Percentiles rank a stretch among this genome's conserved stretches.
Evolutionary conservation across 2,797 vertebrate species (phyloP).

Genomic region (Yasuhikotakia modesta): DNA sequence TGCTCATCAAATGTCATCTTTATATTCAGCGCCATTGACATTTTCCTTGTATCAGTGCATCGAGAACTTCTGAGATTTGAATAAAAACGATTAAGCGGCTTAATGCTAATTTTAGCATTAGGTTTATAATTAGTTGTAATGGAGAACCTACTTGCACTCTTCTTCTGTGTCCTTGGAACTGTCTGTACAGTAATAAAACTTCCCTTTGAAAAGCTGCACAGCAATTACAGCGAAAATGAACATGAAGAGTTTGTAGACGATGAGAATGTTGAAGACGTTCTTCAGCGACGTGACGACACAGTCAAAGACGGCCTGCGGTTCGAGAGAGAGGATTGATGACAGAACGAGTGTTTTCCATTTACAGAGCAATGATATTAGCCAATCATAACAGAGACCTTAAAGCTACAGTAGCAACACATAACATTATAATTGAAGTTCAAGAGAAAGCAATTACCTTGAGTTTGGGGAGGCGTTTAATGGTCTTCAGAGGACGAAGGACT

Average conservation of each 20-base stretch:
- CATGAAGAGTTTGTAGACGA: conserved; percentile 99
- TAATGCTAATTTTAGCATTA: neutral
- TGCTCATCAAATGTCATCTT: too few species aligned
- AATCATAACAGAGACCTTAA: neutral
- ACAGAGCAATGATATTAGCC: neutral
- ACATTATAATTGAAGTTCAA: too few species aligned
- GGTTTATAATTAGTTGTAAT: conserved; percentile 7
- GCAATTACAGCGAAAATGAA: conserved; percentile 99
- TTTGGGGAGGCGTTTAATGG: conserved; percentile 96
- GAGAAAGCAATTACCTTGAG: too few species aligned
- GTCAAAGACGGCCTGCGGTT: conserved; percentile 91
- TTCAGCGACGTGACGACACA: conserved; percentile 97
- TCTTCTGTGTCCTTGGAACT: conserved; percentile 95
- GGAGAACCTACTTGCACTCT: conserved; percentile 91
- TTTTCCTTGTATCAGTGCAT: neutral
- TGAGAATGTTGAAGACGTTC: conserved; percentile 99
- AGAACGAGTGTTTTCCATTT: too few species aligned
- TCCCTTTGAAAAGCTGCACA: conserved; percentile 97
- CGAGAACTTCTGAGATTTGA: neutral
- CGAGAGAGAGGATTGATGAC: neutral
- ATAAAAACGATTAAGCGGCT: neutral
- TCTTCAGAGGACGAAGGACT: conserved; percentile 94
- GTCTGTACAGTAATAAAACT: conserved; percentile 98
- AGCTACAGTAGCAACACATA: too few species aligned
- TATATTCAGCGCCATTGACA: neutral